Percentiles rank a stretch among this genome's conserved stretches.
phyloP scores from a whole-genome alignment of 2,888 invertebrate species.

The Auanema freiburgensis region DNA sequence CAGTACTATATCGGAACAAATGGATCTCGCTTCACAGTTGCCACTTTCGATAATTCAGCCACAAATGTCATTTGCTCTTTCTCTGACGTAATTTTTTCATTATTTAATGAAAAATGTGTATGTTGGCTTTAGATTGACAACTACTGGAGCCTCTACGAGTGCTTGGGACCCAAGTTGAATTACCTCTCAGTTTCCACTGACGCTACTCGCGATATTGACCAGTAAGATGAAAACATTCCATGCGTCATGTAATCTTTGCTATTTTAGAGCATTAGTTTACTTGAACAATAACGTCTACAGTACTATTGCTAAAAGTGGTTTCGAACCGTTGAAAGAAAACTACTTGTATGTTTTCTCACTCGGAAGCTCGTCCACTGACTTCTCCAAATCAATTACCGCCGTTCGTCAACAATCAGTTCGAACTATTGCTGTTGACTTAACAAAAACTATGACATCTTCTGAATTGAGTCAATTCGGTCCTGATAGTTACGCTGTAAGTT shows the following conservation, averaged over 20 bases:
- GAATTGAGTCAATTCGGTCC: conserved; percentile 25
- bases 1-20: conserved; percentile 30
- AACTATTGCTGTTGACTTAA: conserved; percentile 30
- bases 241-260: no score
- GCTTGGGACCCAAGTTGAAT: conserved; percentile 12
- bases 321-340: conserved; percentile 31
- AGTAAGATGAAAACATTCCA: neutral
- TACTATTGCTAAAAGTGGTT: conserved; percentile 23
- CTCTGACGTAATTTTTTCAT: conserved; percentile 15
- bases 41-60: conserved; percentile 30
- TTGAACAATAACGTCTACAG: conserved; percentile 19
- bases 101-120: no score
- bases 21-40: conserved; percentile 28
- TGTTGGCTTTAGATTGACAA: conserved; percentile 27
- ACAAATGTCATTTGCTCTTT: conserved; percentile 29
- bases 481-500: conserved; percentile 22
- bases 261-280: conserved; percentile 10
- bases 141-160: conserved; percentile 32
- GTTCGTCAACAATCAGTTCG: conserved; percentile 26
- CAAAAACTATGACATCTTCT: conserved; percentile 19
- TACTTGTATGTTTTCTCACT: conserved; percentile 29
- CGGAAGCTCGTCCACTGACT: conserved; percentile 26
- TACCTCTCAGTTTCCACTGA: conserved; percentile 4
- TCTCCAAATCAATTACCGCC: conserved; percentile 9
- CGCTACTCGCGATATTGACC: conserved; percentile 5